Conservation (phyloP, 2,113 vertebrate genomes). For the Sander lucioperca region DNA sequence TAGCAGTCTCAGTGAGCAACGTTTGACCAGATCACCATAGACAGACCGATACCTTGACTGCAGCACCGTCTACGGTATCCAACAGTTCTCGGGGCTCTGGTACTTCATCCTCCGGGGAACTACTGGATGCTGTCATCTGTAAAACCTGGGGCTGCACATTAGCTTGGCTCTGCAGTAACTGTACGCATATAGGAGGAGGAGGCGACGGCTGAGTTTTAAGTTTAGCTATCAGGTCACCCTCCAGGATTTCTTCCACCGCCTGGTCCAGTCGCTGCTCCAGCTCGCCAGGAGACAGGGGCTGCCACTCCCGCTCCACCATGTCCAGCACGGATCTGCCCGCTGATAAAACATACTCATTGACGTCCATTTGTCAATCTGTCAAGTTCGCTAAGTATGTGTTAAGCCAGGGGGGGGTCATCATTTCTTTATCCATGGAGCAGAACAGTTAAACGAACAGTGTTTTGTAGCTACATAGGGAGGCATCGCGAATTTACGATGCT, state of each 20-base stretch:
- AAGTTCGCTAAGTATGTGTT: no score
- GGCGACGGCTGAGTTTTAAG: constrained; percentile 36
- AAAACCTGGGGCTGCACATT: neutral
- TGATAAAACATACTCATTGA: constrained; percentile 50
- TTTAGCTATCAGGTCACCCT: constrained; percentile 71
- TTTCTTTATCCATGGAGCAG: no score
- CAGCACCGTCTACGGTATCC: constrained; percentile 42
- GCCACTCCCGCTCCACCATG: constrained; percentile 82
- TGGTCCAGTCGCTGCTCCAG: constrained; percentile 83
- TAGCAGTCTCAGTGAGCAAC: neutral
- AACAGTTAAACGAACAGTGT: neutral
- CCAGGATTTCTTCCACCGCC: constrained; percentile 80
- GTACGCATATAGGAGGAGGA: neutral
- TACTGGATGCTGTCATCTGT: neutral
- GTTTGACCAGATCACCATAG: neutral
- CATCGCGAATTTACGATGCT: neutral
- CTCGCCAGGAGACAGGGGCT: constrained; percentile 78
- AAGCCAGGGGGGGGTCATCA: neutral
- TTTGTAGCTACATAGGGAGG: no score
- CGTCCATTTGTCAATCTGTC: constrained; percentile 18
- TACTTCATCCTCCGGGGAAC: neutral
- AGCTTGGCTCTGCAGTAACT: constrained; percentile 39
- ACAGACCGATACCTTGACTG: constrained; percentile 68
- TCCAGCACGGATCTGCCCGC: constrained; percentile 80
- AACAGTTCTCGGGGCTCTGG: neutral